These are phyloP conservation scores for Lithophane semibrunnea DNA, from an alignment of 2,888 invertebrate species.

Conservation along the genomic window DNA sequence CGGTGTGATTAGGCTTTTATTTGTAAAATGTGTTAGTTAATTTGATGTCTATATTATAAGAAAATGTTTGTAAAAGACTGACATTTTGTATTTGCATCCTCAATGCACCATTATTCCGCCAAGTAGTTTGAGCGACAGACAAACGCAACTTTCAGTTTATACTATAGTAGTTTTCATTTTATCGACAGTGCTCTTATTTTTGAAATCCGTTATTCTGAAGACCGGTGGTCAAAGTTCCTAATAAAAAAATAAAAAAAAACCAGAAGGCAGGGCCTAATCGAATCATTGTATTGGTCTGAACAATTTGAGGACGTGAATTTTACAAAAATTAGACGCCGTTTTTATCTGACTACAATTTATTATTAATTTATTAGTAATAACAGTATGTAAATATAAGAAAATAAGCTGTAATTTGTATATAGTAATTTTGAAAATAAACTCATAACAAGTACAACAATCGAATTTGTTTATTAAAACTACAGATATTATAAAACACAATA, in stretches of 20 bases:
- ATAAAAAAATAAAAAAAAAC: neutral
- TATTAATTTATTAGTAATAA: conserved; percentile 15
- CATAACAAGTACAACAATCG: conserved; percentile 33
- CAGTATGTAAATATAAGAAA: conserved; percentile 53
- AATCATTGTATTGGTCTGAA: conserved; percentile 21
- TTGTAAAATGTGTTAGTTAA: neutral
- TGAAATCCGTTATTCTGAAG: neutral
- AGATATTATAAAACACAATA: conserved; percentile 31
- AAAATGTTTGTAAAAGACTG: conserved; percentile 54
- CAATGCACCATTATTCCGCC: neutral
- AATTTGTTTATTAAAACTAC: conserved; percentile 39
- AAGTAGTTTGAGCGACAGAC: neutral
- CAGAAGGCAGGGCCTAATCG: conserved; percentile 10
- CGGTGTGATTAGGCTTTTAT: neutral
- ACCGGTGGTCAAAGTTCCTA: neutral
- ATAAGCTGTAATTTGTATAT: conserved; percentile 50
- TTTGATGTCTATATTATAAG: conserved; percentile 17
- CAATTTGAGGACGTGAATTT: neutral
- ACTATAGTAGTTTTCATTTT: neutral
- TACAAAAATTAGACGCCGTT: conserved; percentile 5
- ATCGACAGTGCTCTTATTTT: neutral
- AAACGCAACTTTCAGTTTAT: neutral
- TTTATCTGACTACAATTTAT: conserved; percentile 13
- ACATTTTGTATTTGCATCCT: conserved; percentile 32
- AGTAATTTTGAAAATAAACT: conserved; percentile 44